Evolutionary conservation across 2,888 invertebrate species (phyloP), one percentile per base, ranked within the genome.

Genomic region (Drosophila kuntzei): DNA sequence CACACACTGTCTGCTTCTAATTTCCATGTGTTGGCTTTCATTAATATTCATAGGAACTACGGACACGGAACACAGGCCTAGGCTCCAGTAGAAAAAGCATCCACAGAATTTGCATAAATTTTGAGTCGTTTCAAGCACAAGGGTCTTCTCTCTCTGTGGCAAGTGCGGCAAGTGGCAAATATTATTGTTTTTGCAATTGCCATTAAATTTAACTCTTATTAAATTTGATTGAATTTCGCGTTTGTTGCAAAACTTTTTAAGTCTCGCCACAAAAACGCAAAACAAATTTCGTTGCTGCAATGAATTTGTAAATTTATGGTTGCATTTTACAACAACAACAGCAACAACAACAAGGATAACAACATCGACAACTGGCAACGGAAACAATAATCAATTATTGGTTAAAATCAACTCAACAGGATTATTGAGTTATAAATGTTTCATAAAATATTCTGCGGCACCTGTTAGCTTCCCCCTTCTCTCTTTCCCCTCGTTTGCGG

Each of bases 391-490:
- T 84, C 83, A 84, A 84, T 84, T 84, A 84, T 84, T 85, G 83
- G 83, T 84, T 80, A 75, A 84, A 84, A 84, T 84, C 83, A 84
- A 84, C 83, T 84, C 83, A 85, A 83, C 83, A 62, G 83, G 85
- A 84, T 84, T 84, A 84, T 84, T 83, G 83, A 79, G 85, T 79
- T 84, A 84, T 84, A 84, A 83, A 84, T 85, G 83, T 83, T 85
- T 83, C 77, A 84, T 84, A 85, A 85, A 85, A 84, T 83, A 71
- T 79, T 65, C 72, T 85, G 85, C 51, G 85, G 75, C 80, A 85
- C 83, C 85, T 85, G 83, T 74, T 61, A 46, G 66, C 70, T 32
- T 8, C 12, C n/a, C 14, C 46, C 27, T 4, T 4, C 12, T 16
- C n/a, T 25, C 2, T 25, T 22, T 3, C 16, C 46, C 3, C 47